A percentile compares a stretch with the other conserved stretches of the same genome.
Evolutionary conservation across 2,797 vertebrate species (phyloP).

Genomic region (Anabacerthia variegaticeps): DNA sequence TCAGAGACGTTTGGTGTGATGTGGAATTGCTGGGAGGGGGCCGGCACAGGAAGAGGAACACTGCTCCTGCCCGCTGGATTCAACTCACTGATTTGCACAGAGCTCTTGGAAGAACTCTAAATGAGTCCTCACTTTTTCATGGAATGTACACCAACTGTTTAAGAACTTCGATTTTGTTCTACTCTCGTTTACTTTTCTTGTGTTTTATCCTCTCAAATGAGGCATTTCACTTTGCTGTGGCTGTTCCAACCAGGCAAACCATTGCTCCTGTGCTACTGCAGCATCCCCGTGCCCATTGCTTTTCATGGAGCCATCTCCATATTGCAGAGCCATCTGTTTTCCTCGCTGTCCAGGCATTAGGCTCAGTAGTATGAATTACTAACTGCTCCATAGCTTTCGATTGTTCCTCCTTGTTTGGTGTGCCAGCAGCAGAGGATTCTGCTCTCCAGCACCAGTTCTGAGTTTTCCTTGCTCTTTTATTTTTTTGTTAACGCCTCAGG

Average conservation of each 20-base stretch:
- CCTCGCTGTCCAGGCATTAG: slow-evolving; percentile 44
- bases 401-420: slow-evolving; percentile 47
- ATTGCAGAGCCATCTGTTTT: slow-evolving; percentile 69
- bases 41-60: not conserved
- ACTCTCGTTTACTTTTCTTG: not conserved
- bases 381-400: not conserved
- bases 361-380: slow-evolving; percentile 37
- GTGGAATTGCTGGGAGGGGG: slow-evolving; percentile 23
- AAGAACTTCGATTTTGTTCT: not conserved
- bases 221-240: not conserved
- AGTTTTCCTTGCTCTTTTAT: slow-evolving; percentile 8
- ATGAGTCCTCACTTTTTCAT: not conserved
- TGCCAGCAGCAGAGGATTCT: slow-evolving; percentile 33
- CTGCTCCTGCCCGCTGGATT: not conserved
- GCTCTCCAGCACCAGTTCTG: not conserved
- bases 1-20: not conserved
- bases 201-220: not conserved
- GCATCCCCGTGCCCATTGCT: not conserved
- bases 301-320: slow-evolving; percentile 44
- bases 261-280: not conserved
- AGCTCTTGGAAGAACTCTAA: not conserved
- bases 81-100: not conserved
- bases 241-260: not conserved
- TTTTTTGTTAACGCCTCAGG: not conserved
- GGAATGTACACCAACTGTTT: not conserved